Percentiles rank a stretch among this genome's conserved stretches.
Conservation (phyloP, 2,113 vertebrate genomes). For the Halcyon senegalensis region DNA sequence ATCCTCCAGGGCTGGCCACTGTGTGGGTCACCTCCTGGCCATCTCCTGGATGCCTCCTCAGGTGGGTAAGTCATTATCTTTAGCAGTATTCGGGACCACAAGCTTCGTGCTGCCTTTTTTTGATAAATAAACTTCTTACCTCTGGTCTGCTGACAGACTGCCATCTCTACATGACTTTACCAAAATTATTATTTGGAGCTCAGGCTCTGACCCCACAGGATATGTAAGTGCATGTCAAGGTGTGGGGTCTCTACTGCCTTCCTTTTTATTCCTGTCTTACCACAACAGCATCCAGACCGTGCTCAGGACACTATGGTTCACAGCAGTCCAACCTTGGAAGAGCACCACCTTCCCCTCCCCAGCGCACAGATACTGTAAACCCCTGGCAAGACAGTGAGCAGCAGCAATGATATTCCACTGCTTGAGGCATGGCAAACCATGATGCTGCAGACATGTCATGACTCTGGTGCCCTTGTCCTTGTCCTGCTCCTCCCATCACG, state of each 20-base stretch:
- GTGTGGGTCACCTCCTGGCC: fast-evolving
- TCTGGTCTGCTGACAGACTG: background rate
- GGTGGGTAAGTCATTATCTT: background rate
- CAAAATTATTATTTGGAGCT: background rate
- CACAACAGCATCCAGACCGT: background rate
- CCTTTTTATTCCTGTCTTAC: background rate
- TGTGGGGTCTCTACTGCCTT: background rate
- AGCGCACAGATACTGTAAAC: fast-evolving
- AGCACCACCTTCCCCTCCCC: background rate
- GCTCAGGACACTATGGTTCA: background rate
- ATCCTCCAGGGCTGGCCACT: fast-evolving
- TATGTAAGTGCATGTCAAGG: background rate
- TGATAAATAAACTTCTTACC: background rate
- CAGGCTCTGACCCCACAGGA: background rate
- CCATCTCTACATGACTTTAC: background rate
- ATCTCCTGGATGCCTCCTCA: background rate
- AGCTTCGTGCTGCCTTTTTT: background rate
- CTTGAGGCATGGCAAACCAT: background rate
- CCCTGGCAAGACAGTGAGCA: fast-evolving
- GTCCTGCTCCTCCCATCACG: background rate
- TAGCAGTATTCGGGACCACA: background rate
- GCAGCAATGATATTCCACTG: background rate
- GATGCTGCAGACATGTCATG: background rate
- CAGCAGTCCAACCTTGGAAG: background rate
- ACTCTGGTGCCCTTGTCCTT: background rate